Percentiles rank a stretch among this genome's conserved stretches.
phyloP scores from a whole-genome alignment of 1,140 invertebrate species.

The Babylonia areolata region DNA sequence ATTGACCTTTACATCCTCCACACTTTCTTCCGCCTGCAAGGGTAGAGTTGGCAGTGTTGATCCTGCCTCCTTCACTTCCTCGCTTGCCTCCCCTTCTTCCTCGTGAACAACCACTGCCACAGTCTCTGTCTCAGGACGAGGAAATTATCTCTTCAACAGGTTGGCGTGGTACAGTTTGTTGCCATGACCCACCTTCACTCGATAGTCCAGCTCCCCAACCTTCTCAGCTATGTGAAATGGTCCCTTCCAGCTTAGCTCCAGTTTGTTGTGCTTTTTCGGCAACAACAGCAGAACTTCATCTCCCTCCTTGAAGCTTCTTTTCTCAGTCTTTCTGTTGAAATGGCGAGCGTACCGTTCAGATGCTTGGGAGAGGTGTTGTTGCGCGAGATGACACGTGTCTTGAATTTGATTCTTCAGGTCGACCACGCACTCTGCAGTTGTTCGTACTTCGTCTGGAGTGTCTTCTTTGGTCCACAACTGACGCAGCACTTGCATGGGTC shows the following conservation, averaged over 20 bases:
- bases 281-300: constrained; percentile 43
- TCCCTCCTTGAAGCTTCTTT: constrained; percentile 37
- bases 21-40: too few species aligned
- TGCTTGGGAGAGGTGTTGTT: constrained; percentile 20
- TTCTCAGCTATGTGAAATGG: constrained; percentile 25
- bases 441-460: constrained; percentile 40
- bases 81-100: too few species aligned
- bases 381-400: constrained; percentile 39
- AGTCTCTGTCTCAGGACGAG: neutral
- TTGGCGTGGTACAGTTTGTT: constrained; percentile 3
- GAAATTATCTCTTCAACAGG: neutral
- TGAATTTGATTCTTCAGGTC: constrained; percentile 22
- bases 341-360: neutral
- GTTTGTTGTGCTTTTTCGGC: constrained; percentile 45
- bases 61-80: neutral
- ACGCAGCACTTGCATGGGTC: constrained; percentile 40
- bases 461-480: constrained; percentile 55
- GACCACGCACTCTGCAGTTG: constrained; percentile 29
- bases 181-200: neutral
- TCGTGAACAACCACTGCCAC: neutral
- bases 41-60: too few species aligned
- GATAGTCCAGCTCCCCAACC: neutral
- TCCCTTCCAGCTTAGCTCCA: constrained; percentile 48
- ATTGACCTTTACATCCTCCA: neutral
- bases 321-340: constrained; percentile 34